Base-by-base conservation (phyloP, 2,113 vertebrate species). In the Archilochus colubris region DNA sequence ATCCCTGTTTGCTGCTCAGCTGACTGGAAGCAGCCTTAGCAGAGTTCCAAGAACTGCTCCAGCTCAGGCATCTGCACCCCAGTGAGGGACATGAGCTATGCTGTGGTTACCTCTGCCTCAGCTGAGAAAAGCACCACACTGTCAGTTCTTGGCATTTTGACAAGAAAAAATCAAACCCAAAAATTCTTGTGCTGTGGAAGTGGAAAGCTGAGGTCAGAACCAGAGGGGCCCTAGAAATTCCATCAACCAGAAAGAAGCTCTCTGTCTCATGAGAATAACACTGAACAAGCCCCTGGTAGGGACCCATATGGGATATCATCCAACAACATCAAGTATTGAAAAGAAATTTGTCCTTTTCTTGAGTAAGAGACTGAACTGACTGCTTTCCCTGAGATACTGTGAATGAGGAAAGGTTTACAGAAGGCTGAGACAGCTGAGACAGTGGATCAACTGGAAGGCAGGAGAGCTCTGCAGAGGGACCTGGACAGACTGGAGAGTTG, bases 41-140 rank as follows among this genome's bases (percentile, higher is more conserved):
- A 30, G 10, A 8, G 18, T 20, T 46, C 72, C 92, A 86, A 59
- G 31, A 38, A 46, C 0, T 0, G 25, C 84, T 89, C 66, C 78
- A 89, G n/a, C 22, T 87, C 46, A 73, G 84, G 21, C 3, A 0
- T 36, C 62, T 3, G 3, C 46, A 46, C 15, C 27, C 48, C 13
- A 25, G n/a, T 0, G 0, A 73, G 40, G 69, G 46, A 62, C 0
- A 0, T 11, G 54, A 2, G 7, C n/a, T 75, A 21, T 24, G 46
- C 70, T 89, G 95, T 0, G 51, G 85, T 88, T 50, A 88, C 63
- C 38, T 66, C 78, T 76, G 3, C 63, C 40, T 76, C 67, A 50
- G 36, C 40, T 63, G 40, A 91, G 63, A 66, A 76, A 91, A 91
- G 76, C 20, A 77, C 55, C 50, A 77, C n/a, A 13, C 28, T 77